phyloP scores from a whole-genome alignment of 2,797 vertebrate species.

The Chromobotia macracanthus region DNA sequence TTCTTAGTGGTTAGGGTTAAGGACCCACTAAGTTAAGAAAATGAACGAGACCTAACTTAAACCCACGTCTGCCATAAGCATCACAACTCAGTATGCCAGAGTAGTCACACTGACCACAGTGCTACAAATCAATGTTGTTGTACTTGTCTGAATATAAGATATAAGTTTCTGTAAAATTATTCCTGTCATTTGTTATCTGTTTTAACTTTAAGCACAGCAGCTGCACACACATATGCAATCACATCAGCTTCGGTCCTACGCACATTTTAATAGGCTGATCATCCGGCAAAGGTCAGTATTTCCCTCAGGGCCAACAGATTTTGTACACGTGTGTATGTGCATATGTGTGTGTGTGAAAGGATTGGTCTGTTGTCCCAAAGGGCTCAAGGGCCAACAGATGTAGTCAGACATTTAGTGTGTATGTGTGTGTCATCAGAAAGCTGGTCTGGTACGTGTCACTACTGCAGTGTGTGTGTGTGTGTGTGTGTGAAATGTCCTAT shows the following conservation, averaged over 20 bases:
- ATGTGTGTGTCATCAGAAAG: slow-evolving; percentile 26
- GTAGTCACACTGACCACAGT: not conserved
- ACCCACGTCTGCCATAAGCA: not conserved
- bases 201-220: slow-evolving; percentile 35
- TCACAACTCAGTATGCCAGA: not conserved
- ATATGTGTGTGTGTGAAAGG: slow-evolving; percentile 1
- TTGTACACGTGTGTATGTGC: slow-evolving; percentile 13
- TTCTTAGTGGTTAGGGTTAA: too few relatives aligned
- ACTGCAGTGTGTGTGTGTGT: slow-evolving; percentile 36
- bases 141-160: slow-evolving; percentile 5
- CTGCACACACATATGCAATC: slow-evolving; percentile 48
- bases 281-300: slow-evolving; percentile 49
- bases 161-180: slow-evolving; percentile 29
- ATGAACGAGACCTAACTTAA: not conserved
- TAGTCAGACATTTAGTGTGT: slow-evolving; percentile 7
- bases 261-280: slow-evolving; percentile 52
- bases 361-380: slow-evolving; percentile 4
- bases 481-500: not conserved
- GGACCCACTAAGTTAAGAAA: too few relatives aligned
- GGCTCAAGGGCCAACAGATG: slow-evolving; percentile 28
- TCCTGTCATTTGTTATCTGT: not conserved
- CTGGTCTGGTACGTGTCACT: slow-evolving; percentile 35
- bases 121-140: not conserved
- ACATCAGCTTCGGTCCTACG: slow-evolving; percentile 59
- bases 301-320: slow-evolving; percentile 33